Base-by-base conservation (phyloP, 2,797 vertebrate species). In the Falco columbarius region DNA sequence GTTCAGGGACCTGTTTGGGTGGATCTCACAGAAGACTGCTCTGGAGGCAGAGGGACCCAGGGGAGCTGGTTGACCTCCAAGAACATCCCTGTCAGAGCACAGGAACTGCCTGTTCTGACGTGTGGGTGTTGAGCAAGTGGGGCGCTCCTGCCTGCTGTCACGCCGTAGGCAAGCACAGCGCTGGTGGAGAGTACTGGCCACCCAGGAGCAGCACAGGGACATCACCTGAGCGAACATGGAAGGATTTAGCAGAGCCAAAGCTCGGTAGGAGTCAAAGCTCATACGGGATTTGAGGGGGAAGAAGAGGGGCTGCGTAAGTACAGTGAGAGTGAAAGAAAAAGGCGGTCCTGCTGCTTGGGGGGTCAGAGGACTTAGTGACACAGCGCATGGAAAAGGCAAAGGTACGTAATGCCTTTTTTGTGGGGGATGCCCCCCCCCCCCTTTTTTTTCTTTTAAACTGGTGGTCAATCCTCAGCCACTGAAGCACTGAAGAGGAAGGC, bases 81-180 rank as follows among this genome's bases (percentile, higher is more conserved):
- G 19, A 59, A 76, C 20, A 62, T 14, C 27, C 19, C 30, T 1
- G 1, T 51, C 47, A 65, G n/a, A 68, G 49, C 52, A 59, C 29
- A 62, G 23, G 15, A 52, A 8, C 51, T 56, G 47, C 17, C 49
- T 67, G 34, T 38, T 81, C 47, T 62, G 55, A n/a, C 34, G 29
- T 0, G 1, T 5, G 10, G 40, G 49, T 10, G 51, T 44, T 2
- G 4, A 68, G 14, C n/a, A 71, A 59, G 34, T 1, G n/a, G 21
- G 40, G 21, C 12, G 72, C 14, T 82, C 34, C 54, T 63, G 34
- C 15, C 13, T 4, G 8, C 61, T 46, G 40, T 73, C 47, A 75
- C 32, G n/a, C 38, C 54, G 24, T 23, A 59, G 70, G 16, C n/a
- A 68, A 83, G 47, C 36, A 62, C 38, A 56, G 4, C 56, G 12